Percentiles rank a stretch among this genome's conserved stretches.
These are phyloP conservation scores for Zootoca vivipara DNA, from an alignment of 2,113 vertebrate species.

Conservation along the genomic window DNA sequence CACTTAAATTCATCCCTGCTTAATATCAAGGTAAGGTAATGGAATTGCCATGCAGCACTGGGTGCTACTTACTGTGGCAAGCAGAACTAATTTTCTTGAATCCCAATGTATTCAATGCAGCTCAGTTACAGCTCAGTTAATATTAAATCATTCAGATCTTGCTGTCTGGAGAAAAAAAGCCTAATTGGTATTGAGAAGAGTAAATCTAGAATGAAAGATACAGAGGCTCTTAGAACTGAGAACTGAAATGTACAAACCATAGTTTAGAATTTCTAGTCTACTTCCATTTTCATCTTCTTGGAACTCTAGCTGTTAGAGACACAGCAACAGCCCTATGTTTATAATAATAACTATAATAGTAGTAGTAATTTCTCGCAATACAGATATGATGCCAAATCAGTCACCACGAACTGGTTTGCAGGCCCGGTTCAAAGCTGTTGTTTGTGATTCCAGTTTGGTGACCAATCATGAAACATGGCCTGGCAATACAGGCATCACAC, in stretches of 20 bases:
- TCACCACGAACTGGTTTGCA: neutral
- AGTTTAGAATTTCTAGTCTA: neutral
- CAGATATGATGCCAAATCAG: neutral
- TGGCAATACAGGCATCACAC: neutral
- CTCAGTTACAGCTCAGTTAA: neutral
- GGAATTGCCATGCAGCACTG: neutral
- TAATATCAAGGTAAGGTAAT: neutral
- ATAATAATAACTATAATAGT: too few relatives aligned
- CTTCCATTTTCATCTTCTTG: neutral
- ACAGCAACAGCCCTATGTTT: neutral
- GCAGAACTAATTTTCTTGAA: neutral
- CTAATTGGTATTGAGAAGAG: neutral
- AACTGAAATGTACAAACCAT: neutral
- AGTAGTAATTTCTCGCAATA: too few relatives aligned
- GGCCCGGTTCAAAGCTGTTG: neutral
- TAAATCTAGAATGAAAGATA: neutral
- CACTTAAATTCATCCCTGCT: neutral
- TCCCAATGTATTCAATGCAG: neutral
- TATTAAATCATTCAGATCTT: neutral
- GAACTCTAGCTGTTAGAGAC: neutral
- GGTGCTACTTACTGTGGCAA: neutral
- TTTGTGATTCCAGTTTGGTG: neutral
- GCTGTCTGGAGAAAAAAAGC: neutral
- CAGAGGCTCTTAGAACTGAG: neutral
- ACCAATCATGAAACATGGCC: neutral